Conservation (phyloP, 1,140 invertebrate genomes). For the Drosophila busckii region DNA sequence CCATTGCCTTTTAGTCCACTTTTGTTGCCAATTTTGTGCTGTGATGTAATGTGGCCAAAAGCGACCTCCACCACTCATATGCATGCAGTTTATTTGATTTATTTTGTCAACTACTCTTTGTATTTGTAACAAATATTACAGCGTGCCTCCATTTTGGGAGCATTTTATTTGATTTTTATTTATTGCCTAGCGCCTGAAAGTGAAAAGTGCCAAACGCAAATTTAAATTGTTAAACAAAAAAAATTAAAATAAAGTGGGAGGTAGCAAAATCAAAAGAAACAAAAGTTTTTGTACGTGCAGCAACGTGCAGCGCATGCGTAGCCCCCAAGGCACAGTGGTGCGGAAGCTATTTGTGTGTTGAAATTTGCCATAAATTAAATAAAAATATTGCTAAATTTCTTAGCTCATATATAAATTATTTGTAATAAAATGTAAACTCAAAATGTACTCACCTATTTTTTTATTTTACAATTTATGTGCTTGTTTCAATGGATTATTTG, state of each 20-base stretch:
- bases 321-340: conserved; percentile 15
- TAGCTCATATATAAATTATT: no score
- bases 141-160: conserved; percentile 5
- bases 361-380: no score
- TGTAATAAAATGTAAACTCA: no score
- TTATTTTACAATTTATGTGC: no score
- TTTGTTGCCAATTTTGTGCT: conserved; percentile 4
- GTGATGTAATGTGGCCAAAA: conserved; percentile 34
- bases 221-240: no score
- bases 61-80: no score
- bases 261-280: conserved; percentile 48
- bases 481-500: no score
- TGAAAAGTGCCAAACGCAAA: conserved; percentile 50
- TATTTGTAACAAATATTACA: conserved; percentile 1
- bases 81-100: no score
- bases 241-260: conserved; percentile 35
- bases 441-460: no score
- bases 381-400: no score
- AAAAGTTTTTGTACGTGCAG: conserved; percentile 56
- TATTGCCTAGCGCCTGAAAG: conserved; percentile 43
- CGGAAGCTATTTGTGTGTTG: not conserved
- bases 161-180: conserved; percentile 37
- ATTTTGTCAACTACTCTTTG: not conserved
- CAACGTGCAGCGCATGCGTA: conserved; percentile 51
- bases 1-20: conserved; percentile 32